Conservation (phyloP, 2,113 vertebrate species). For the Myotis yumanensis region DNA sequence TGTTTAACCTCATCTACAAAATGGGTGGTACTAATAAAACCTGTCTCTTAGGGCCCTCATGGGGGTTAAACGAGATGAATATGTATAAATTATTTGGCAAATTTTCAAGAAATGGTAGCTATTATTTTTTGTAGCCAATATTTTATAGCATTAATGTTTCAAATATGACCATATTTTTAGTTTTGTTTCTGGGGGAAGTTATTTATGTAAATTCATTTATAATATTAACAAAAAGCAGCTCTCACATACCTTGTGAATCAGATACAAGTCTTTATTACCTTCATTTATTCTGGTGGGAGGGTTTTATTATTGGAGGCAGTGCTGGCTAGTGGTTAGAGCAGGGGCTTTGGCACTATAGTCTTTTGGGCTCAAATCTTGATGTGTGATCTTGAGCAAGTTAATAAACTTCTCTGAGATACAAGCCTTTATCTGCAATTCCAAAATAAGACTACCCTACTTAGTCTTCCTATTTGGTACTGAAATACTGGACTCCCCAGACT, state of each 20-base stretch:
- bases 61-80: not conserved
- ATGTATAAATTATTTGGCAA: not conserved
- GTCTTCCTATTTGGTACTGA: not conserved
- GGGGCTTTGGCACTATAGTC: too few relatives aligned
- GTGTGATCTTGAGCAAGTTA: not conserved
- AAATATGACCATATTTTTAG: not conserved
- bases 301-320: not conserved
- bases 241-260: not conserved
- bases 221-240: not conserved
- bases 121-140: not conserved
- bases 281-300: not conserved
- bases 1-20: not conserved
- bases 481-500: not conserved
- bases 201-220: not conserved
- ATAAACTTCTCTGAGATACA: not conserved
- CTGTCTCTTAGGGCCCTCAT: not conserved
- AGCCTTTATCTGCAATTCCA: not conserved
- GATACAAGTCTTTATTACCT: not conserved
- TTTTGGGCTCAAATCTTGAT: not conserved
- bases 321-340: not conserved
- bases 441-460: not conserved
- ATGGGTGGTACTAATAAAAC: not conserved
- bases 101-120: constrained; percentile 37
- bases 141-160: not conserved
- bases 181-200: constrained; percentile 36